Evolutionary conservation across 2,888 invertebrate species (phyloP).

Genomic region (Creontiades dilutus): DNA sequence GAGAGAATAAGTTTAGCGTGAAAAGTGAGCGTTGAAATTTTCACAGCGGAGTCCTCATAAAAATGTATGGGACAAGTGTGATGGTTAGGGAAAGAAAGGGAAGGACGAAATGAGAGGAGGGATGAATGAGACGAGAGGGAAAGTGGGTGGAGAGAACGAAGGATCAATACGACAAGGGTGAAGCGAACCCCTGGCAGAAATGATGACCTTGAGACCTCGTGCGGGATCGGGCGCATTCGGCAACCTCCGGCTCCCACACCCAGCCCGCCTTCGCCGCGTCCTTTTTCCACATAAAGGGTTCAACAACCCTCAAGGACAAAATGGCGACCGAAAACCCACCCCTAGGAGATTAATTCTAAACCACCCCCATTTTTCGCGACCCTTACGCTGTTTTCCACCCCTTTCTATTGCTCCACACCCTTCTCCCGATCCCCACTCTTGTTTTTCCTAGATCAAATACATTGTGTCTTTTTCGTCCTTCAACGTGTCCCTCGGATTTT

Average conservation of each 20-base stretch:
- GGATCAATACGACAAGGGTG: slow-evolving; percentile 42
- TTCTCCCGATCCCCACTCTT: slow-evolving; percentile 6
- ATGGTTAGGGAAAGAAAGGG: not conserved
- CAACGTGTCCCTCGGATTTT: slow-evolving; percentile 13
- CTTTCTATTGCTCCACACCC: not conserved
- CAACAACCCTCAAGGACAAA: slow-evolving; percentile 71
- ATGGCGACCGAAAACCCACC: slow-evolving; percentile 66
- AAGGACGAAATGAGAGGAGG: not conserved
- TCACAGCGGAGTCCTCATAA: not conserved
- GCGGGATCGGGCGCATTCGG: slow-evolving; percentile 25
- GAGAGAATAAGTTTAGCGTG: not conserved
- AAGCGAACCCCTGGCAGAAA: slow-evolving; percentile 17
- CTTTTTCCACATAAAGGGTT: slow-evolving; percentile 17
- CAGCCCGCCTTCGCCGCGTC: not conserved
- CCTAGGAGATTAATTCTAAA: slow-evolving; percentile 35
- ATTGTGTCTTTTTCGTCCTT: slow-evolving; percentile 48
- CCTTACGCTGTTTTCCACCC: slow-evolving; percentile 43
- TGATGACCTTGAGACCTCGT: slow-evolving; percentile 62
- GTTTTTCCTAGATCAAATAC: slow-evolving; percentile 35
- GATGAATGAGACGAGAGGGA: slow-evolving; percentile 69
- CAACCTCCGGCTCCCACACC: not conserved
- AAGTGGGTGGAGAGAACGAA: slow-evolving; percentile 33
- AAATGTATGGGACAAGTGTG: not conserved
- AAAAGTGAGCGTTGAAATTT: not conserved
- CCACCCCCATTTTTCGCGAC: slow-evolving; percentile 10